Base-by-base conservation (phyloP, 2,888 invertebrate genomes). In the Dasysyrphus tricinctus region DNA sequence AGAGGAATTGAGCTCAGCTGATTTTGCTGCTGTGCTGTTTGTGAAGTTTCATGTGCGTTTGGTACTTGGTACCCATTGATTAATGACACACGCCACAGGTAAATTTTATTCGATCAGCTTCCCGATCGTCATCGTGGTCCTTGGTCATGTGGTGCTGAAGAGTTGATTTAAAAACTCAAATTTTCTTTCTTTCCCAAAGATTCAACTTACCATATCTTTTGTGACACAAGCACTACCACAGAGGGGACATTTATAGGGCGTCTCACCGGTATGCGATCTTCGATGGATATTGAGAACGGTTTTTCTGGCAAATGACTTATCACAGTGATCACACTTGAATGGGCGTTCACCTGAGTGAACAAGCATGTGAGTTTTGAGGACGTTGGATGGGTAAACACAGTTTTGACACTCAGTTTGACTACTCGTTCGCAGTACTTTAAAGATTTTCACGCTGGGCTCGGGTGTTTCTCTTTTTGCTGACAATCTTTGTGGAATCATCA, bases 281-380 rank as follows among this genome's bases (percentile, higher is more conserved):
- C n/a, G n/a, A n/a, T n/a, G n/a, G n/a, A n/a, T n/a, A n/a, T n/a
- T n/a, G n/a, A n/a, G n/a, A n/a, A n/a, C n/a, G n/a, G n/a, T n/a
- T n/a, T n/a, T n/a, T n/a, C n/a, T n/a, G n/a, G n/a, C n/a, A n/a
- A n/a, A n/a, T n/a, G n/a, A n/a, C n/a, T n/a, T n/a, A n/a, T n/a
- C n/a, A n/a, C n/a, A n/a, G n/a, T n/a, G n/a, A n/a, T n/a, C n/a
- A n/a, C n/a, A n/a, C n/a, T n/a, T n/a, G n/a, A n/a, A n/a, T n/a
- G n/a, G n/a, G n/a, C n/a, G 88, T 56, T 88, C 88, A 2, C 88
- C 88, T 8, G 85, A 88, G 32, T 88, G 88, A 11, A 83, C 87
- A 37, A 82, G 81, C 88, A 88, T 85, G 47, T 88, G 88, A 0
- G 75, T 61, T 59, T 88, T 87, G 3, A 88, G 29, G 88, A 85